Conservation (phyloP, 1,140 invertebrate species). For the Ladona fulva region DNA sequence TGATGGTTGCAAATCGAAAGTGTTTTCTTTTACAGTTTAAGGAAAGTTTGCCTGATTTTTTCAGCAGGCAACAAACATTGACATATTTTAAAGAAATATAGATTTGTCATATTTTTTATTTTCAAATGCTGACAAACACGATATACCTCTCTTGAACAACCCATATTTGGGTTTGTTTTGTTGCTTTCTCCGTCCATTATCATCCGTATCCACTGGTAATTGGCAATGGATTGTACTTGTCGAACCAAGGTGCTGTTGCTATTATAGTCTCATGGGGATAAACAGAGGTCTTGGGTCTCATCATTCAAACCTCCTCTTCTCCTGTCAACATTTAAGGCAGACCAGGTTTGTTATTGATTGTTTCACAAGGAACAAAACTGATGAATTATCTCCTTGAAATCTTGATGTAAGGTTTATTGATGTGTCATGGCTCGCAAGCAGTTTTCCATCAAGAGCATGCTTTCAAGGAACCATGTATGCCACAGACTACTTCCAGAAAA, state of each 20-base stretch:
- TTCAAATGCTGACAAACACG: not conserved
- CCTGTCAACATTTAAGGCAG: too few species aligned
- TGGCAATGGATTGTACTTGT: not conserved
- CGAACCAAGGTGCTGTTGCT: not conserved
- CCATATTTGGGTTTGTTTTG: not conserved
- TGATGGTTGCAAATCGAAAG: not conserved
- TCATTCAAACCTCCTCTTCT: not conserved
- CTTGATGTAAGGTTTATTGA: too few species aligned
- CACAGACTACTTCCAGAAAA: too few species aligned
- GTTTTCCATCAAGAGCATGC: too few species aligned
- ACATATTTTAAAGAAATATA: not conserved
- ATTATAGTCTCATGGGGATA: not conserved
- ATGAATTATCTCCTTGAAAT: too few species aligned
- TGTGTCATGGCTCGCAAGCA: too few species aligned
- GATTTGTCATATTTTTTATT: not conserved
- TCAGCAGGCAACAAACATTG: not conserved
- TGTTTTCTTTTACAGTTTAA: slow-evolving; percentile 1
- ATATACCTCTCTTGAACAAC: slow-evolving; percentile 6
- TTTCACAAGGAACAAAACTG: too few species aligned
- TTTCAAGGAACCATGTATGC: too few species aligned
- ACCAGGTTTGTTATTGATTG: too few species aligned
- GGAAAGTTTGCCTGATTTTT: not conserved
- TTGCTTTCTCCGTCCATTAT: not conserved
- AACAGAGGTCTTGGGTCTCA: not conserved
- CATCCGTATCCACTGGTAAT: not conserved